Evolutionary conservation across 2,888 invertebrate species (phyloP).

Genomic region (Tipula lateralis): DNA sequence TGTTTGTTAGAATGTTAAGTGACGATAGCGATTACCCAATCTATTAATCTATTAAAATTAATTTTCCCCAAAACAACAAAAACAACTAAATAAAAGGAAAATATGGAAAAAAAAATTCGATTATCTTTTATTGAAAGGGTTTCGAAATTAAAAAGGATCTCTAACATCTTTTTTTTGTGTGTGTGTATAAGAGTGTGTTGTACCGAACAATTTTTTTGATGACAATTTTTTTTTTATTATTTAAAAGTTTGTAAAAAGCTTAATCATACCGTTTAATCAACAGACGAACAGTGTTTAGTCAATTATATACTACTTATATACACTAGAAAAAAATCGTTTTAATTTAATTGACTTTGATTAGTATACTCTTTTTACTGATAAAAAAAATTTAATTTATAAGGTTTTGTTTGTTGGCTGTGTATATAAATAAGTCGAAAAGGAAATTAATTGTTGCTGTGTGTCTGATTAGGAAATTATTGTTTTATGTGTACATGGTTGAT

Average conservation of each 20-base stretch:
- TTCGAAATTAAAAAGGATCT: neutral
- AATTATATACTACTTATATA: neutral
- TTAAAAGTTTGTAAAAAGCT: neutral
- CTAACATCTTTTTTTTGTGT: neutral
- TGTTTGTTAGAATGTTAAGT: neutral
- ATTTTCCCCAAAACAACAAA: neutral
- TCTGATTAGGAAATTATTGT: neutral
- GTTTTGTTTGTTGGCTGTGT: neutral
- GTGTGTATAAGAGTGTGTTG: neutral
- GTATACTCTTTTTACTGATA: neutral
- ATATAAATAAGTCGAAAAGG: neutral
- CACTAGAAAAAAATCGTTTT: neutral
- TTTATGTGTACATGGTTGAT: neutral
- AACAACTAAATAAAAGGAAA: neutral
- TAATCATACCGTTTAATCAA: constrained; percentile 19
- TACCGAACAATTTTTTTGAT: neutral
- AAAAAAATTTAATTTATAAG: neutral
- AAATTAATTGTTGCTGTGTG: neutral
- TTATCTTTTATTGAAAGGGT: neutral
- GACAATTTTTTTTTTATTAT: neutral
- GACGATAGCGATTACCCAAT: neutral
- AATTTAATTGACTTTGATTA: constrained; percentile 19
- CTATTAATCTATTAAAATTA: neutral
- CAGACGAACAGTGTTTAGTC: neutral
- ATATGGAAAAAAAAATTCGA: neutral